Conservation (phyloP, 2,888 invertebrate species). For the Caradrina clavipalpis region DNA sequence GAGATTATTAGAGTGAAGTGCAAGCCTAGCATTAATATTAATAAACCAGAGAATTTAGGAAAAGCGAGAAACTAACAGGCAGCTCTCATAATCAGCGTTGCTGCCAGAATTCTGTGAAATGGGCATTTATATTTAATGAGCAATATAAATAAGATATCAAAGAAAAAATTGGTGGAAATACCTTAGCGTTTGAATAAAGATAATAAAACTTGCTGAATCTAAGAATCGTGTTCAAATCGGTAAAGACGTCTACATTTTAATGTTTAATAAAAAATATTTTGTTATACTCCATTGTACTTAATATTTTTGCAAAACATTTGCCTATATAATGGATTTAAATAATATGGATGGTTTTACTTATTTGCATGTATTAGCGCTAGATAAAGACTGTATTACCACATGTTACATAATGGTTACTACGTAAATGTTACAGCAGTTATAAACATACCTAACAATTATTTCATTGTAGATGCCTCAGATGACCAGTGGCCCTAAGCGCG, state of each 20-base stretch:
- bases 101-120: constrained; percentile 38
- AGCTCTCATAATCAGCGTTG: constrained; percentile 17
- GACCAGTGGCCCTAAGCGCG: too few relatives aligned
- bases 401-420: too few relatives aligned
- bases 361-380: too few relatives aligned
- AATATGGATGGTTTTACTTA: neutral
- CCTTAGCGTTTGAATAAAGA: neutral
- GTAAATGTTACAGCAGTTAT: too few relatives aligned
- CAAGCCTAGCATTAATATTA: constrained; percentile 30
- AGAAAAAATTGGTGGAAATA: neutral
- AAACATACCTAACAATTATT: too few relatives aligned
- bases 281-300: too few relatives aligned
- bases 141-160: constrained; percentile 15
- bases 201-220: neutral
- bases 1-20: constrained; percentile 15
- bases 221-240: neutral
- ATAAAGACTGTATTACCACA: too few relatives aligned
- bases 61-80: constrained; percentile 23
- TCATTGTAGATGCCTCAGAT: too few relatives aligned
- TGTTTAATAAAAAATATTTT: too few relatives aligned
- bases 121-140: constrained; percentile 37
- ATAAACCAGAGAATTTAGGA: constrained; percentile 27
- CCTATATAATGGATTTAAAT: too few relatives aligned
- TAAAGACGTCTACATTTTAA: too few relatives aligned
- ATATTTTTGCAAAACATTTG: too few relatives aligned